phyloP scores from a whole-genome alignment of 2,888 invertebrate species.

The Ormyrus pomaceus region DNA sequence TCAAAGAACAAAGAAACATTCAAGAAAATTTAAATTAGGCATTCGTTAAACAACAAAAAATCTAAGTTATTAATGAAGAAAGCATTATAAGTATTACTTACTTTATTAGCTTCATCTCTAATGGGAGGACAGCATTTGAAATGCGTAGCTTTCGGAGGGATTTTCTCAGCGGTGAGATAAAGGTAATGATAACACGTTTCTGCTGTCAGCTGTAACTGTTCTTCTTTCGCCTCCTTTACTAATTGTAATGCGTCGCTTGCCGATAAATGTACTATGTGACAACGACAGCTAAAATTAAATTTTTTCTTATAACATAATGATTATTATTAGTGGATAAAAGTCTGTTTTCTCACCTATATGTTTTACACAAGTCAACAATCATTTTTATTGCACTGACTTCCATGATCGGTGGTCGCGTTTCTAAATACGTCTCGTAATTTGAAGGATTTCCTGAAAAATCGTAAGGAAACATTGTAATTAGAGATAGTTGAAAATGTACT shows the following conservation, averaged over 20 bases:
- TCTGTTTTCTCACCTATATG: constrained; percentile 76
- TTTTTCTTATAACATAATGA: background rate
- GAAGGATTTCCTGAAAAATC: constrained; percentile 76
- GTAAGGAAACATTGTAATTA: too few species aligned
- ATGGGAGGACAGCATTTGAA: constrained; percentile 87
- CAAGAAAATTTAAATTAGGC: too few species aligned
- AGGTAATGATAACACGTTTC: constrained; percentile 88
- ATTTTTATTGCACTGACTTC: constrained; percentile 81
- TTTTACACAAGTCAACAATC: constrained; percentile 78
- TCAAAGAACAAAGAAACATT: too few species aligned
- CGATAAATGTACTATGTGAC: constrained; percentile 84
- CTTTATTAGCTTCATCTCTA: constrained; percentile 80
- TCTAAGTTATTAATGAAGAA: too few species aligned
- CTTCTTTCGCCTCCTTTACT: constrained; percentile 77
- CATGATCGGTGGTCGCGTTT: constrained; percentile 82
- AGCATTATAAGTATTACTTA: constrained; percentile 63
- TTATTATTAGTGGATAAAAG: background rate
- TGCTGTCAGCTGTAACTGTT: constrained; percentile 80
- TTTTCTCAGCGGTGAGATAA: constrained; percentile 80
- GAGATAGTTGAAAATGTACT: too few species aligned
- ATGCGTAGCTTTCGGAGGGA: constrained; percentile 81
- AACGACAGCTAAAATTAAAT: constrained; percentile 77
- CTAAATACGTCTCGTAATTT: constrained; percentile 81
- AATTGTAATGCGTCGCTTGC: constrained; percentile 79
- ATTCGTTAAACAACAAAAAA: too few species aligned